Percentiles rank a stretch among this genome's conserved stretches.
Evolutionary conservation across 2,888 invertebrate genomes (phyloP).

Genomic region (Sphecodes monilicornis): DNA sequence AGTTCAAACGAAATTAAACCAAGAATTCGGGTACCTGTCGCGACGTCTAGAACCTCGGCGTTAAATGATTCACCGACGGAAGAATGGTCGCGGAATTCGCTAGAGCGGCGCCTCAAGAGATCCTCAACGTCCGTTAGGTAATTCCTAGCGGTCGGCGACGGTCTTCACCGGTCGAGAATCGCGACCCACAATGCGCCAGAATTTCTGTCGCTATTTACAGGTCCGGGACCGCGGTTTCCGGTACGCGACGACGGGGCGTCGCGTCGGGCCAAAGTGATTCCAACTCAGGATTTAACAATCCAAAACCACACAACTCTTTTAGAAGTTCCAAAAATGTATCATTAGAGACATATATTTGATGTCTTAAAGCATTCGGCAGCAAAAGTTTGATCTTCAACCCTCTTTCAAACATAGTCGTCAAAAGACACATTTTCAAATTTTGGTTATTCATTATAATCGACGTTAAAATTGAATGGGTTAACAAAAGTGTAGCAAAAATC

Average conservation of each 20-base stretch:
- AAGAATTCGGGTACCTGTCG: conserved; percentile 22
- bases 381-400: no score
- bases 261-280: background rate
- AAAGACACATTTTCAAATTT: no score
- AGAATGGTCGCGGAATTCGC: background rate
- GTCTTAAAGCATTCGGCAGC: no score
- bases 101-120: conserved; percentile 1
- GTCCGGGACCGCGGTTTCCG: background rate
- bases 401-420: no score
- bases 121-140: background rate
- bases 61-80: conserved; percentile 3
- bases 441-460: no score
- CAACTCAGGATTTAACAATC: background rate
- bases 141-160: background rate
- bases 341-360: no score
- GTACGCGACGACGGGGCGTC: background rate
- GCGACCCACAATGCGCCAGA: background rate
- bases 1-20: conserved; percentile 1
- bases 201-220: conserved; percentile 8
- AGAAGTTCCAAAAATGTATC: background rate
- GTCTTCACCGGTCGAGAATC: background rate
- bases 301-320: background rate
- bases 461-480: no score
- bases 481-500: no score
- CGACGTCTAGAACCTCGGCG: conserved; percentile 39